phyloP scores from a whole-genome alignment of 2,888 invertebrate genomes.

The Nipponacmea schrenckii region DNA sequence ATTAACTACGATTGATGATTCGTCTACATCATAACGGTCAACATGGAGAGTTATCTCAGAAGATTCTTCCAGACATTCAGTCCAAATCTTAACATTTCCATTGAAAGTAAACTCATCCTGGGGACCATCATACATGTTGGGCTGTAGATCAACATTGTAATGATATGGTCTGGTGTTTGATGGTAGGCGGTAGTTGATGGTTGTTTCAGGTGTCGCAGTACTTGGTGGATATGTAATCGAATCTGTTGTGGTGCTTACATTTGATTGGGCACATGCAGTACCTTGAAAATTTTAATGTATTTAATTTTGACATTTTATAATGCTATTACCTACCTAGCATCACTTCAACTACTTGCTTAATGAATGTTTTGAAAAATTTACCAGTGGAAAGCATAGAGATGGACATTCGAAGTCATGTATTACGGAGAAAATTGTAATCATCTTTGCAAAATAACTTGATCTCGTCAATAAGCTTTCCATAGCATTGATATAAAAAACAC shows the following conservation, averaged over 20 bases:
- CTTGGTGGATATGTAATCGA: not conserved
- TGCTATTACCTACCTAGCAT: no score
- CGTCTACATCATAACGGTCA: conserved; percentile 13
- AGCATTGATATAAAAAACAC: no score
- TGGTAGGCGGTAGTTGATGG: conserved; percentile 36
- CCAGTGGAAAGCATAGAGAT: no score
- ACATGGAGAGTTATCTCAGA: conserved; percentile 79
- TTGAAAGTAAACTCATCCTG: conserved; percentile 38
- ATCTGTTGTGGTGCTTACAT: not conserved
- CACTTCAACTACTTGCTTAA: no score
- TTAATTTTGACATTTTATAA: conserved; percentile 27
- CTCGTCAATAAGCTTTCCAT: no score
- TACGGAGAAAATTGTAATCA: no score
- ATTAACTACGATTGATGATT: conserved; percentile 1
- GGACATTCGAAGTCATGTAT: no score
- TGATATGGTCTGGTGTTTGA: conserved; percentile 37
- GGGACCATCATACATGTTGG: conserved; percentile 44
- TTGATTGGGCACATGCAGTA: not conserved
- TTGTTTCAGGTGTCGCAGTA: conserved; percentile 7
- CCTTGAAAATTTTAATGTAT: not conserved
- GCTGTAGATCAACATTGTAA: conserved; percentile 48
- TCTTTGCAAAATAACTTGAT: no score
- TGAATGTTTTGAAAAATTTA: no score
- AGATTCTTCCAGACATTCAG: conserved; percentile 62
- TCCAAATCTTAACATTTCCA: conserved; percentile 38